These are phyloP conservation scores for Cotesia glomerata DNA, from an alignment of 1,140 invertebrate species.

Conservation along the genomic window DNA sequence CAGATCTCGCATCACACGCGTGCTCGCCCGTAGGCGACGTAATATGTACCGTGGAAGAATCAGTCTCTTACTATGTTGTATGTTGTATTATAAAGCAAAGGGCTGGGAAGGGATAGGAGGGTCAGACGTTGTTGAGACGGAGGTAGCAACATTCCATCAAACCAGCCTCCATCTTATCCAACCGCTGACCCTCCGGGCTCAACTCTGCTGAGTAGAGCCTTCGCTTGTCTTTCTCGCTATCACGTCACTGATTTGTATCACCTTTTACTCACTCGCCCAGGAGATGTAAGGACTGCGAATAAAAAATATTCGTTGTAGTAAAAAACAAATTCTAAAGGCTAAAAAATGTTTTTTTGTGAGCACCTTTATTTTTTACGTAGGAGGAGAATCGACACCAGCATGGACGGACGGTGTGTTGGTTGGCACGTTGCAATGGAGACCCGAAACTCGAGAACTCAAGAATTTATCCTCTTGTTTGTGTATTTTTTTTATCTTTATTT, in stretches of 20 bases:
- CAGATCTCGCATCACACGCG: background rate
- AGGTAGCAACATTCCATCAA: constrained; percentile 56
- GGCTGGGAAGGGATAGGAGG: constrained; percentile 6
- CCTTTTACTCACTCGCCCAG: constrained; percentile 15
- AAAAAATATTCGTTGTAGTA: constrained; percentile 13
- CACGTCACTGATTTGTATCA: constrained; percentile 19
- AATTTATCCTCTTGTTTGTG: background rate
- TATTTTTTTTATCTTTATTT: background rate
- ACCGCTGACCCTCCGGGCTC: constrained; percentile 39
- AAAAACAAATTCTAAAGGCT: constrained; percentile 5
- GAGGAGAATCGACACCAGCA: constrained; percentile 26
- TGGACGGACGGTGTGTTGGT: background rate
- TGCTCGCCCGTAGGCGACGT: background rate
- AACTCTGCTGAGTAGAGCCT: constrained; percentile 12
- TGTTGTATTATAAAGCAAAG: background rate
- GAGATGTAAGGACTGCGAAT: background rate
- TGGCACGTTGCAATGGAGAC: background rate
- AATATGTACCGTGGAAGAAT: constrained; percentile 16
- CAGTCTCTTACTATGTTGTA: background rate
- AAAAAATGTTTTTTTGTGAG: constrained; percentile 1
- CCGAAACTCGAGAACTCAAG: constrained; percentile 8
- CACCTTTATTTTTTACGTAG: constrained; percentile 4
- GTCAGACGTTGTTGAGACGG: constrained; percentile 38
- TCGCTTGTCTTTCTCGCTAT: constrained; percentile 16
- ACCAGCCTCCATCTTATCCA: constrained; percentile 55